phyloP scores from a whole-genome alignment of 2,113 vertebrate genomes.

The Myocastor coypus region DNA sequence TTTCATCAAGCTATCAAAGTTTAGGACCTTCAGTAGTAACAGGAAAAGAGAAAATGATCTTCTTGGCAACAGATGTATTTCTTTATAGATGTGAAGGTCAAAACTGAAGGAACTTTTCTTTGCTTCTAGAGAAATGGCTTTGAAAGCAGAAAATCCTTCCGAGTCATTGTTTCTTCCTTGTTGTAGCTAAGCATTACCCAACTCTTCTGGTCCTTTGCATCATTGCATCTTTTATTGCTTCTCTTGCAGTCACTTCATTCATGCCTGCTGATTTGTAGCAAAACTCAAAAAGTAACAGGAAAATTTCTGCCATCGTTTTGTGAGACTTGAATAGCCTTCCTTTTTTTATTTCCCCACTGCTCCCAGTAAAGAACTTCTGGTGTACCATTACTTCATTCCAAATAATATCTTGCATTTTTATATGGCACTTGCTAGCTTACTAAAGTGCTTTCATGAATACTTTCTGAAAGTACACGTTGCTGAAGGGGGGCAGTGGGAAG shows the following conservation, averaged over 20 bases:
- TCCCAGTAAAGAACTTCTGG: slow-evolving; percentile 62
- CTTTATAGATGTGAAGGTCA: slow-evolving; percentile 44
- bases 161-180: slow-evolving; percentile 47
- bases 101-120: slow-evolving; percentile 34
- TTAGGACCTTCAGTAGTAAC: neutral
- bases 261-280: slow-evolving; percentile 52
- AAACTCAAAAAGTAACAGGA: slow-evolving; percentile 33
- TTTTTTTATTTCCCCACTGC: slow-evolving; percentile 71
- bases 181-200: neutral
- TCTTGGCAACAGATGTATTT: slow-evolving; percentile 2
- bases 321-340: slow-evolving; percentile 53
- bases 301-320: slow-evolving; percentile 49
- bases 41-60: slow-evolving; percentile 46
- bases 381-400: slow-evolving; percentile 15
- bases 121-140: slow-evolving; percentile 47
- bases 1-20: slow-evolving; percentile 42
- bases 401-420: slow-evolving; percentile 25
- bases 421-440: slow-evolving; percentile 40
- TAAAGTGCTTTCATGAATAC: slow-evolving; percentile 37
- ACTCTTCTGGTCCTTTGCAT: neutral
- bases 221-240: slow-evolving; percentile 39
- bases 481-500: slow-evolving; percentile 79
- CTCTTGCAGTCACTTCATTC: slow-evolving; percentile 64
- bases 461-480: slow-evolving; percentile 44
- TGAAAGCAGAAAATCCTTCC: slow-evolving; percentile 63